Evolutionary conservation across 2,797 vertebrate genomes (phyloP).

Genomic region (Dipus sagitta): DNA sequence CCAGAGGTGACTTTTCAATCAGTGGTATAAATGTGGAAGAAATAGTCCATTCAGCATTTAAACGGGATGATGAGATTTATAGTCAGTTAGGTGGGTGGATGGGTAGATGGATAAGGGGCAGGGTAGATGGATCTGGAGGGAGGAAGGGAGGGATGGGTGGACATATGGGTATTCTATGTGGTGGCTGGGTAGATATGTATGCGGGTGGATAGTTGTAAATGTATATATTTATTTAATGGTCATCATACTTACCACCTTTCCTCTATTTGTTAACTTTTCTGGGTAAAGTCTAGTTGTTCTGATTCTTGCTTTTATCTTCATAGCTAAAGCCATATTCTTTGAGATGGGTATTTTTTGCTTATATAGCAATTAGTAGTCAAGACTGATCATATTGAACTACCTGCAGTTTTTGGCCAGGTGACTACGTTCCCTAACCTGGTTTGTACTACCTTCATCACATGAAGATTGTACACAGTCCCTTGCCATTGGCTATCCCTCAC

Average conservation of each 20-base stretch:
- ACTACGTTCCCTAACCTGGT: background rate
- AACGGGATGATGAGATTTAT: background rate
- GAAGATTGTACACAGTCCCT: background rate
- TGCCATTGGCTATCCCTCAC: rapidly evolving
- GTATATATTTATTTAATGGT: background rate
- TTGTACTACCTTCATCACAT: background rate
- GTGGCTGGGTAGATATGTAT: background rate
- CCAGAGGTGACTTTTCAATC: background rate
- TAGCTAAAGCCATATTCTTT: background rate
- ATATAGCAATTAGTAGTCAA: background rate
- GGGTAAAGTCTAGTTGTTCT: background rate
- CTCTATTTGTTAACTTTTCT: background rate
- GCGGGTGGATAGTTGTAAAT: background rate
- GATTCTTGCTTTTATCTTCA: background rate
- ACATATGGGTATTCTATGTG: background rate
- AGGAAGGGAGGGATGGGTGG: too few species aligned
- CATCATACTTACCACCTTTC: background rate
- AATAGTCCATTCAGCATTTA: background rate
- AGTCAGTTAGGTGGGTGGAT: background rate
- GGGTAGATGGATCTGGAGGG: too few species aligned
- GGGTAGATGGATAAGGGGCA: too few species aligned
- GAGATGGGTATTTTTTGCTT: background rate
- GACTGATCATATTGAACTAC: background rate
- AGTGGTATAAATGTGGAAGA: background rate
- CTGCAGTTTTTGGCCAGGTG: background rate